These are phyloP conservation scores for Trachelipus rathkii DNA, from an alignment of 1,140 invertebrate species.

Conservation along the genomic window DNA sequence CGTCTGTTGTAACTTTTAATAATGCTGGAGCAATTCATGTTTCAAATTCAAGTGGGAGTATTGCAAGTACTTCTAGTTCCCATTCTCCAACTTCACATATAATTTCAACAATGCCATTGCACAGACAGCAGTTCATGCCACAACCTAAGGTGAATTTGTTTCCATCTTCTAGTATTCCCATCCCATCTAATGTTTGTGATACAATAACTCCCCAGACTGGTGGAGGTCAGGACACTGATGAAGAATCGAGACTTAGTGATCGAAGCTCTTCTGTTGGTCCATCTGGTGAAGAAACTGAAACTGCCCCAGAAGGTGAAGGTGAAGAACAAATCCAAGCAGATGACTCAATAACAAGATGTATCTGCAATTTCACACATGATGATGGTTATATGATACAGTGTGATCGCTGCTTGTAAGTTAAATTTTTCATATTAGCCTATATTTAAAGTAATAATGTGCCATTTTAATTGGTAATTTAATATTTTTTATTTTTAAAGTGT, in stretches of 20 bases:
- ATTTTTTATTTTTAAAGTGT: slow-evolving; percentile 57
- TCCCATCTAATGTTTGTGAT: slow-evolving; percentile 48
- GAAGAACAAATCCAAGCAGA: slow-evolving; percentile 57
- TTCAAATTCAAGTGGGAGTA: slow-evolving; percentile 14
- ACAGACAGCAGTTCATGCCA: slow-evolving; percentile 39
- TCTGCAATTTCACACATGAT: slow-evolving; percentile 91
- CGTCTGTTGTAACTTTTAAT: background rate
- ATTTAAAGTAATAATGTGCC: slow-evolving; percentile 14
- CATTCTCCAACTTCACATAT: slow-evolving; percentile 30
- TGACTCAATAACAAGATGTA: slow-evolving; percentile 83
- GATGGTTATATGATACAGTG: slow-evolving; percentile 98
- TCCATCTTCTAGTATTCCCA: slow-evolving; percentile 37
- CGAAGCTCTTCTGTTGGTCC: slow-evolving; percentile 43
- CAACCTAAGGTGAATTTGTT: slow-evolving; percentile 33
- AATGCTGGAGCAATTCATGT: background rate
- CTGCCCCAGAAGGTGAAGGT: slow-evolving; percentile 67
- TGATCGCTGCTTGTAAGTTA: slow-evolving; percentile 72
- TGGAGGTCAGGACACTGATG: slow-evolving; percentile 35
- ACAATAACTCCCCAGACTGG: slow-evolving; percentile 31
- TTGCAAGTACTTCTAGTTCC: background rate
- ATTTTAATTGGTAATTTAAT: background rate
- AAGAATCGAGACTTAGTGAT: slow-evolving; percentile 43
- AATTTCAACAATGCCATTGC: slow-evolving; percentile 32
- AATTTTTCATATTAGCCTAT: slow-evolving; percentile 29
- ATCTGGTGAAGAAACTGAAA: slow-evolving; percentile 76